Evolutionary conservation across 2,113 vertebrate genomes (phyloP).

Genomic region (Stercorarius parasiticus): DNA sequence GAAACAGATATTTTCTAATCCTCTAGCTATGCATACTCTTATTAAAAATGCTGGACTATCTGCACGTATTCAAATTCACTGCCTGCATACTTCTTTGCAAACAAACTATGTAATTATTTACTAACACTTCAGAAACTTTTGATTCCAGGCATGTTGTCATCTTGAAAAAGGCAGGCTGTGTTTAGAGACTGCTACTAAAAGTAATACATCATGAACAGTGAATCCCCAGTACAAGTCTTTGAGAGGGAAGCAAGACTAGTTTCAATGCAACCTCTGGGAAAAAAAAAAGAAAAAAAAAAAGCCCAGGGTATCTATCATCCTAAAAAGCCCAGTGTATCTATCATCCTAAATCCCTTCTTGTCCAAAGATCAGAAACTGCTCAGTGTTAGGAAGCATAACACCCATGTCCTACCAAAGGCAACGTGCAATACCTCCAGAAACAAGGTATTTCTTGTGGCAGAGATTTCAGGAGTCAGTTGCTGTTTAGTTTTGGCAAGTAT

Average conservation of each 20-base stretch:
- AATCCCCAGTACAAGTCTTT: neutral
- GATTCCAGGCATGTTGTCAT: neutral
- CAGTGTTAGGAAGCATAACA: fast-evolving
- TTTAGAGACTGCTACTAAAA: neutral
- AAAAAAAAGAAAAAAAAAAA: neutral
- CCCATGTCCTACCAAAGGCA: neutral
- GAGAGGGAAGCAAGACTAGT: neutral
- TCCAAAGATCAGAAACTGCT: neutral
- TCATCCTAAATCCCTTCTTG: neutral
- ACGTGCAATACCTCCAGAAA: neutral
- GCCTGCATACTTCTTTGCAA: neutral
- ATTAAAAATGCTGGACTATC: neutral
- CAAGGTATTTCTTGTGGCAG: neutral
- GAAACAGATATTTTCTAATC: neutral
- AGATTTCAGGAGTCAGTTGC: neutral
- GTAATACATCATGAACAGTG: neutral
- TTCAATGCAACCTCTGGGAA: neutral
- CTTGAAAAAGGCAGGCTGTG: neutral
- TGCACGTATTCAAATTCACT: neutral
- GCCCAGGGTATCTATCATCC: neutral
- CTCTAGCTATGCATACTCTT: neutral
- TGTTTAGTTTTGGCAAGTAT: neutral
- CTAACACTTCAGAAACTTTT: neutral
- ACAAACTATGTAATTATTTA: neutral
- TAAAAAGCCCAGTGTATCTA: neutral